A percentile compares a stretch with the other conserved stretches of the same genome.
Evolutionary conservation across 2,888 invertebrate genomes (phyloP).

Genomic region (Catonia carolina): DNA sequence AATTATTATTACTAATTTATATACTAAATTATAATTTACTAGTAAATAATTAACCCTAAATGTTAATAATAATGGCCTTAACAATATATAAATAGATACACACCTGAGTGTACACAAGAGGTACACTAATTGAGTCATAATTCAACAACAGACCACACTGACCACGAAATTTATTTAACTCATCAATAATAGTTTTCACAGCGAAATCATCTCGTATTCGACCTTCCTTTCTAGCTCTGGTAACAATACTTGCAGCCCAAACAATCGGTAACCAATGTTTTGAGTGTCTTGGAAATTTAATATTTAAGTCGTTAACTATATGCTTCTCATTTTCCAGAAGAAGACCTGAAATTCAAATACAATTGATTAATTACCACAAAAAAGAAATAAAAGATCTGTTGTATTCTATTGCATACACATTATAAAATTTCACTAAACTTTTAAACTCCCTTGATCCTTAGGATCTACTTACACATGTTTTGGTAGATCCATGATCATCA

Average conservation of each 20-base stretch:
- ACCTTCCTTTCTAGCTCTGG: slow-evolving; percentile 82
- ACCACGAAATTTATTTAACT: slow-evolving; percentile 76
- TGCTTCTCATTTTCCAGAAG: slow-evolving; percentile 72
- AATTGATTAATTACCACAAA: background rate
- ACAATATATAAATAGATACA: background rate
- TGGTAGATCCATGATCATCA: too few species aligned
- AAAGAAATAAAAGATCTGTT: too few species aligned
- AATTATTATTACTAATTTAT: too few species aligned
- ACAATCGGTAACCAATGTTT: slow-evolving; percentile 89
- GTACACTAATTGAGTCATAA: slow-evolving; percentile 73
- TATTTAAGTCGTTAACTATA: slow-evolving; percentile 70
- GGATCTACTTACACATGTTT: too few species aligned
- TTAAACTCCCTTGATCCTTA: too few species aligned
- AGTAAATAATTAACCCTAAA: too few species aligned
- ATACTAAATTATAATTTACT: too few species aligned
- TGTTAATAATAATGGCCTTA: too few species aligned
- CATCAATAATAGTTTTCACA: slow-evolving; percentile 83
- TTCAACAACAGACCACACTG: slow-evolving; percentile 68
- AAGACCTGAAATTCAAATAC: slow-evolving; percentile 49
- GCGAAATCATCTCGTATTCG: slow-evolving; percentile 86
- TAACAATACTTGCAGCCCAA: slow-evolving; percentile 86
- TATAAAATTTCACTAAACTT: background rate
- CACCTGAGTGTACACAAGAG: slow-evolving; percentile 73
- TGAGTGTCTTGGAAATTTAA: slow-evolving; percentile 74
- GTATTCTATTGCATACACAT: too few species aligned